Base-by-base conservation (phyloP, 1,140 invertebrate species). In the Eumeta japonica region DNA sequence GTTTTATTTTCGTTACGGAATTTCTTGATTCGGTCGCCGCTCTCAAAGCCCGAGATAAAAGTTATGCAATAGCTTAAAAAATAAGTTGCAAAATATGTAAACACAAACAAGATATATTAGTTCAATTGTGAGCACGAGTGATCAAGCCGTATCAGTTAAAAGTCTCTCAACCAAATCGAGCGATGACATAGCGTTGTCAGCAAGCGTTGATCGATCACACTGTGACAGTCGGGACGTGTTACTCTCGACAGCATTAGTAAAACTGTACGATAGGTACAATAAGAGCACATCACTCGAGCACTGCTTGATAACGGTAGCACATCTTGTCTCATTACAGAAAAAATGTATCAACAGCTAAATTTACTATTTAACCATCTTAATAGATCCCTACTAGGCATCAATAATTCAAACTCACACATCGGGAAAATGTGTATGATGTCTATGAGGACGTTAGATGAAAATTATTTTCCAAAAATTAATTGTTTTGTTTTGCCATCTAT, bases 401-500 rank as follows among this genome's bases (percentile, higher is more conserved):
- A 43, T 19, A 37, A 43, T 32, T 18, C 31, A 12, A 9, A 19
- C 15, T 34, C 34, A 13, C 5, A 27, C 7, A 36, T 37, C 4
- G 33, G 14, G 12, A 40, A 41, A 34, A 37, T 38, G 31, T 41
- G 42, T 33, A 16, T 11, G 14, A 15, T 44, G 2, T 20, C 11
- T 10, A 37, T 44, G 4, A 31, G 28, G 13, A 44, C 46, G 13
- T 33, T 48, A 9, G 31, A 41, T 20, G 17, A 41, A 13, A 14
- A 27, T 17, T 45, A 36, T 33, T 17, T 9, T 10, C 35, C 34
- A 7, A 24, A 30, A n/a, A 3, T 48, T 20, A 16, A 28, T 10
- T 49, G 43, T 38, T 43, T 40, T 35, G 38, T 49, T 28, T 29
- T 46, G 15, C 37, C 43, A 2, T 11, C 17, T 2, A 49, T 49